phyloP scores from a whole-genome alignment of 2,797 vertebrate species.

The Potorous gilbertii region DNA sequence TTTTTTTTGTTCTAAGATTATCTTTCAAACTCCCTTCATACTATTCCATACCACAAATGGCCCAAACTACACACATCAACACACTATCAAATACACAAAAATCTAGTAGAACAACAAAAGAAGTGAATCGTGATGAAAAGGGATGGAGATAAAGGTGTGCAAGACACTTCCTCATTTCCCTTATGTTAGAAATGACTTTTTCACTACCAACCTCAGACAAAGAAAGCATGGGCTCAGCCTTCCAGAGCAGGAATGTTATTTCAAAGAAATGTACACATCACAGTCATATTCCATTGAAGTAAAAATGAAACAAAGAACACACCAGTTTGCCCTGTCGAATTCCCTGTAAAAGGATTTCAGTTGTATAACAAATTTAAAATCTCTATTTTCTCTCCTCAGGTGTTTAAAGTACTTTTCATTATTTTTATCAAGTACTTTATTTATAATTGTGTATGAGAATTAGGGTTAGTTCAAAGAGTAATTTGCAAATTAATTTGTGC shows the following conservation, averaged over 20 bases:
- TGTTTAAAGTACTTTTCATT: conserved; percentile 39
- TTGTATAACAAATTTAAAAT: conserved; percentile 45
- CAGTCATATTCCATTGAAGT: conserved; percentile 11
- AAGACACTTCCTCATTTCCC: not conserved
- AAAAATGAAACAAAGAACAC: conserved; percentile 28
- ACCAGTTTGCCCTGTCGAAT: not conserved
- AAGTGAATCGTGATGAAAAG: conserved; percentile 33
- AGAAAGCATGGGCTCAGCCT: not conserved
- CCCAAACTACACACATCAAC: not conserved
- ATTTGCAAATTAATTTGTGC: not conserved
- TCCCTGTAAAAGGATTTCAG: conserved; percentile 41
- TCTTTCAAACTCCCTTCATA: not conserved
- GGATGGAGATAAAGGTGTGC: not conserved
- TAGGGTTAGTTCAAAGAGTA: not conserved
- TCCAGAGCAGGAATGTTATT: conserved; percentile 25
- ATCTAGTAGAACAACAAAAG: conserved; percentile 41
- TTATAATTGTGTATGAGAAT: conserved; percentile 13
- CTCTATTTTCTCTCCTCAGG: not conserved
- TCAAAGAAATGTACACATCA: conserved; percentile 7
- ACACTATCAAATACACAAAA: not conserved
- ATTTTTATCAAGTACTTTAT: conserved; percentile 8
- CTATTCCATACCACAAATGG: not conserved
- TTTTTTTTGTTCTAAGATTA: conserved; percentile 31
- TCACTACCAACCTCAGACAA: not conserved
- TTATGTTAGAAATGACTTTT: not conserved